A percentile compares a stretch with the other conserved stretches of the same genome.
phyloP scores from a whole-genome alignment of 2,888 invertebrate species.

The Pediacus dermestoides region DNA sequence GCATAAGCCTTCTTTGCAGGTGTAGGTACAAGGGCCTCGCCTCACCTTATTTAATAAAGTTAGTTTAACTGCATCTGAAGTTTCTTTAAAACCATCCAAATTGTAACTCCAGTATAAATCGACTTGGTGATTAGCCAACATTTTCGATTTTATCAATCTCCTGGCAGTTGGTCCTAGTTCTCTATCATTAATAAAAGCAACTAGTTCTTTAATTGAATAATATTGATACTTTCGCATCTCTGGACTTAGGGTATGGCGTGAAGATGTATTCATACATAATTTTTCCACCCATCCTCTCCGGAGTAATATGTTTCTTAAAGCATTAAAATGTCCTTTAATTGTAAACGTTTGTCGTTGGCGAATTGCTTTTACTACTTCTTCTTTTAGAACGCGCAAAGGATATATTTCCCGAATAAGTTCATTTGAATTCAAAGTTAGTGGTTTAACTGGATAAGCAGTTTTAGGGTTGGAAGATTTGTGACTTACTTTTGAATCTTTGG shows the following conservation, averaged over 20 bases:
- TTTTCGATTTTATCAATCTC: conserved; percentile 55
- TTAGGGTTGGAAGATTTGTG: neutral
- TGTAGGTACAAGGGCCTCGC: conserved; percentile 48
- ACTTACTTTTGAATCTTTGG: neutral
- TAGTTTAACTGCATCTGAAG: conserved; percentile 29
- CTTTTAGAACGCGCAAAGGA: conserved; percentile 43
- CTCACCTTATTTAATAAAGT: conserved; percentile 44
- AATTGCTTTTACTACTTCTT: conserved; percentile 52
- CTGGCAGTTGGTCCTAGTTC: conserved; percentile 35
- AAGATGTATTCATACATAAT: conserved; percentile 49
- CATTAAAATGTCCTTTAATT: conserved; percentile 53
- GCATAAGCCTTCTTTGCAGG: conserved; percentile 53
- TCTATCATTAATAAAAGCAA: conserved; percentile 37
- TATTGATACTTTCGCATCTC: conserved; percentile 30
- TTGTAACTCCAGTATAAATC: conserved; percentile 69
- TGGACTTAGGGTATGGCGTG: conserved; percentile 39
- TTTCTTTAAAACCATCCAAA: conserved; percentile 38
- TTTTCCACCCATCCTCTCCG: conserved; percentile 75
- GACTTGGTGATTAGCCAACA: conserved; percentile 59
- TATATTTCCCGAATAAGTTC: conserved; percentile 14
- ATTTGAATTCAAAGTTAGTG: neutral
- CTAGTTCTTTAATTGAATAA: conserved; percentile 36
- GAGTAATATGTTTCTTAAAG: conserved; percentile 58
- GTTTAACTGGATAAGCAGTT: neutral
- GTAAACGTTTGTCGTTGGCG: conserved; percentile 55